These are phyloP conservation scores for Hestina assimilis DNA, from an alignment of 1,140 invertebrate genomes.

Conservation along the genomic window DNA sequence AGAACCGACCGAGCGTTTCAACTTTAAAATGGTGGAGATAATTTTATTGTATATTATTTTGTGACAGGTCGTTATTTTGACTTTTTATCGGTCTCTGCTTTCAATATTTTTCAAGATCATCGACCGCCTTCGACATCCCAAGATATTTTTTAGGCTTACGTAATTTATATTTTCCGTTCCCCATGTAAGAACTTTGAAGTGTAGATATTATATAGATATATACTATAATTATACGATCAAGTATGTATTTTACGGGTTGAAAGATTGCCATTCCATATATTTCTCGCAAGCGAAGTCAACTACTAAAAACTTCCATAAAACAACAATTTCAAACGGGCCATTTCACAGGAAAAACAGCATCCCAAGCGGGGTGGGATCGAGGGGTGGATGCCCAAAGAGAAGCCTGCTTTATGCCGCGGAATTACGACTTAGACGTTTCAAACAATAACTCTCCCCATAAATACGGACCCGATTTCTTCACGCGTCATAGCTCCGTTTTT, in stretches of 20 bases:
- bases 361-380: constrained; percentile 40
- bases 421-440: constrained; percentile 79
- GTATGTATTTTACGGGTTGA: constrained; percentile 36
- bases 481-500: constrained; percentile 73
- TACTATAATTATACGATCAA: neutral
- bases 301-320: constrained; percentile 78
- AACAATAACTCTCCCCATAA: constrained; percentile 76
- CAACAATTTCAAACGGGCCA: constrained; percentile 78
- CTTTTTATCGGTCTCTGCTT: constrained; percentile 67
- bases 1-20: constrained; percentile 45
- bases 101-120: constrained; percentile 56
- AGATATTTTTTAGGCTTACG: constrained; percentile 18
- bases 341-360: constrained; percentile 77
- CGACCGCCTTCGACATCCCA: constrained; percentile 27
- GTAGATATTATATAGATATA: neutral
- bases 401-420: constrained; percentile 73
- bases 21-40: constrained; percentile 75
- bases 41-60: constrained; percentile 77
- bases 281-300: constrained; percentile 72
- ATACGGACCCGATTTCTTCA: constrained; percentile 75
- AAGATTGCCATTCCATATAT: constrained; percentile 65
- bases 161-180: constrained; percentile 17
- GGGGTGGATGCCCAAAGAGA: constrained; percentile 55
- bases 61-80: constrained; percentile 77
- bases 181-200: neutral